Evolutionary conservation across 2,888 invertebrate genomes (phyloP).

Genomic region (Apodemia mormo): DNA sequence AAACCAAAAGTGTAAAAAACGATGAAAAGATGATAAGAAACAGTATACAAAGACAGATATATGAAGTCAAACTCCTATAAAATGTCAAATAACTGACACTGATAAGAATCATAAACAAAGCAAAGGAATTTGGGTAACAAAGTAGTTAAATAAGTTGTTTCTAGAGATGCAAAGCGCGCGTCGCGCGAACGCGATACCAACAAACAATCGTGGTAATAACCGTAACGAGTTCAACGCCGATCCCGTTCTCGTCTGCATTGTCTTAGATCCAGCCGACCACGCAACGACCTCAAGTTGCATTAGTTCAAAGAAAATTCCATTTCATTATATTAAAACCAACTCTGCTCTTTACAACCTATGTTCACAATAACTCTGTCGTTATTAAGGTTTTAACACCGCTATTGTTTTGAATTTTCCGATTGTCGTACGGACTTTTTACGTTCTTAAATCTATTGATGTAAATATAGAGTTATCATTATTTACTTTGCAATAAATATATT

Average conservation of each 20-base stretch:
- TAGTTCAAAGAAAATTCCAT: slow-evolving; percentile 39
- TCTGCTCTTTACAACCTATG: slow-evolving; percentile 11
- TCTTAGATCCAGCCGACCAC: slow-evolving; percentile 51
- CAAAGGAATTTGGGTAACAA: slow-evolving; percentile 56
- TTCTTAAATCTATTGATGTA: too few species aligned
- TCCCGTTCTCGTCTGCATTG: slow-evolving; percentile 65
- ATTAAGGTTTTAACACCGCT: background rate
- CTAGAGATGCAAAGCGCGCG: slow-evolving; percentile 44
- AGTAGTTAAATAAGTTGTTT: slow-evolving; percentile 44
- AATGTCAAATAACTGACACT: slow-evolving; percentile 15
- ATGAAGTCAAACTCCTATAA: slow-evolving; percentile 6
- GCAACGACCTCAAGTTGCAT: slow-evolving; percentile 45
- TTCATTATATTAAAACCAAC: slow-evolving; percentile 30
- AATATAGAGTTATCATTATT: too few species aligned
- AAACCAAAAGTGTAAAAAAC: background rate
- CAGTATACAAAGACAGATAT: background rate
- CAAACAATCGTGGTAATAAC: slow-evolving; percentile 70
- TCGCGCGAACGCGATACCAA: slow-evolving; percentile 55
- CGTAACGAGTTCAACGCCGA: slow-evolving; percentile 62
- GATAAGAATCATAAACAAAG: slow-evolving; percentile 32
- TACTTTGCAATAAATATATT: too few species aligned
- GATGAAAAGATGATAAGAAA: background rate
- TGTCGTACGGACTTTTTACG: too few species aligned
- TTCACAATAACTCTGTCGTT: too few species aligned
- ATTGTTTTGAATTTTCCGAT: too few species aligned